Evolutionary conservation across 2,888 invertebrate genomes (phyloP).

Genomic region (Mycalesis mineus): DNA sequence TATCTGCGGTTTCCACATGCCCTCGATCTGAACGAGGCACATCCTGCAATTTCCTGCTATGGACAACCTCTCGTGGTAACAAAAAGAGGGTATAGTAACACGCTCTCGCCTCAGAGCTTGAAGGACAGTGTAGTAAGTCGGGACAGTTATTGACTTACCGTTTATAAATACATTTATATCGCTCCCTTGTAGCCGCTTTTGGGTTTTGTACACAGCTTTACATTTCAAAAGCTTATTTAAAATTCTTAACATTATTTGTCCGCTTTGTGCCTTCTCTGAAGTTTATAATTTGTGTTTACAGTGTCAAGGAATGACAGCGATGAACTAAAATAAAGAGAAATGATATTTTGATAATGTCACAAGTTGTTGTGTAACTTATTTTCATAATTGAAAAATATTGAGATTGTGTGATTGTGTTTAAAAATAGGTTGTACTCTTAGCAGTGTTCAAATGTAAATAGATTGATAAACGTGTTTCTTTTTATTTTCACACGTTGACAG

Average conservation of each 20-base stretch:
- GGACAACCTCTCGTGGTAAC: slow-evolving; percentile 98
- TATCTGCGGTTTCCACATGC: slow-evolving; percentile 96
- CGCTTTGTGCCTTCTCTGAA: not conserved
- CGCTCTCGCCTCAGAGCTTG: slow-evolving; percentile 72
- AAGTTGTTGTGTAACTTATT: not conserved
- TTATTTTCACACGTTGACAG: no score
- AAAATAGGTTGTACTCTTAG: no score
- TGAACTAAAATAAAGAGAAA: no score
- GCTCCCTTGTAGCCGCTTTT: slow-evolving; percentile 31
- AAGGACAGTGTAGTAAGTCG: slow-evolving; percentile 95
- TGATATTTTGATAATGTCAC: not conserved
- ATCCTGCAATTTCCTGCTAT: slow-evolving; percentile 99
- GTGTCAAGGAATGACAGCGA: not conserved
- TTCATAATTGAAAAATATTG: not conserved
- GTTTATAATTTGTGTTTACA: not conserved
- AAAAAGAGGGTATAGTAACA: slow-evolving; percentile 89
- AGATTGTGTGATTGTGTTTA: no score
- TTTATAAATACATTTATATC: slow-evolving; percentile 91
- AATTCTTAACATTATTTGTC: slow-evolving; percentile 42
- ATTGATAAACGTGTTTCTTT: no score
- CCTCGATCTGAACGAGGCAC: slow-evolving; percentile 99
- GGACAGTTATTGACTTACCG: slow-evolving; percentile 92
- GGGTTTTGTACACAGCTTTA: slow-evolving; percentile 29
- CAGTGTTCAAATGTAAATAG: no score
- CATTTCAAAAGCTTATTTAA: slow-evolving; percentile 37